Base-by-base conservation (phyloP, 1,140 invertebrate genomes). In the Sipha flava region DNA sequence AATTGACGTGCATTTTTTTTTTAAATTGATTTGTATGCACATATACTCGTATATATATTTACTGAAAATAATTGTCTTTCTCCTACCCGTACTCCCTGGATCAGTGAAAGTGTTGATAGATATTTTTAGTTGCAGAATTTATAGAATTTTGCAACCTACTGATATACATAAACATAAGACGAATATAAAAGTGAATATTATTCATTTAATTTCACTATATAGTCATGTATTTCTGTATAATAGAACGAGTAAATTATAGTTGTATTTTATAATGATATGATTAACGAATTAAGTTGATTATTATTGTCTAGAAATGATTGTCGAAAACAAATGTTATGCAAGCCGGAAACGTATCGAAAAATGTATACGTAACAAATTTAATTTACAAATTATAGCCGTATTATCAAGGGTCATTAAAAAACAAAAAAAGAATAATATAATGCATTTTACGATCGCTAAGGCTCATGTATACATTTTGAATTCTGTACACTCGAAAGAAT, bases 321-420 rank as follows among this genome's bases (percentile, higher is more conserved):
- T 29, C 0, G 43, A 47, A 45, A 47, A 47, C 43, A 47, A 47
- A 47, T 14, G 40, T 70, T 47, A 70, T 31, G 23, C n/a, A 45
- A 68, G 23, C 64, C 66, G 66, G 66, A 68, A 68, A 45, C 14
- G 23, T 70, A 47, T 47, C 66, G 16, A 70, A 47, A 70, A 70
- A 10, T 29, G 66, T 29, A 29, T 47, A 70, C 66, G 66, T 70
- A 70, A 70, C 43, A 70, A 70, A 70, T 70, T 45, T 47, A 29
- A 29, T 70, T 47, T 47, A 29, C 23, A 47, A 45, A 70, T 70
- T 70, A 70, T 7, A 18, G 16, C 18, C 66, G 7, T 29, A n/a
- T 45, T 29, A 70, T 43, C 14, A 18, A 29, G 40, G 43, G 16
- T 18, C 40, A 16, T 70, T 70, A 70, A 26, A 64, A 34, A 68